Base-by-base conservation (phyloP, 2,113 vertebrate genomes). In the Ranitomeya imitator region DNA sequence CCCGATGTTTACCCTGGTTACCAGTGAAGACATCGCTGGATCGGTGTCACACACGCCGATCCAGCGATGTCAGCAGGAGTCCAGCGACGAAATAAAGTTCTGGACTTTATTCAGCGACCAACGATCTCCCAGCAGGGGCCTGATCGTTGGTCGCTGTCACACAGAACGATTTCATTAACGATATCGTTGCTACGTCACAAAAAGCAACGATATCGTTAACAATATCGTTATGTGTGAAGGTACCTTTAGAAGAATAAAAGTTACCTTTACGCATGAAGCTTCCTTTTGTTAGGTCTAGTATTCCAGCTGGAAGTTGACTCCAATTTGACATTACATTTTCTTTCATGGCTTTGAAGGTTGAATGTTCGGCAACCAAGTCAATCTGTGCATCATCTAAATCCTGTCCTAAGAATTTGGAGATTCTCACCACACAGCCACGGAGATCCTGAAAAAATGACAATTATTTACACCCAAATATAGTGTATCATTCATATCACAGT, bases 321-420 rank as follows among this genome's bases (percentile, higher is more conserved):
- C 94, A 94, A 86, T 92, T 96, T 18, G 93, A 93, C 88, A 92
- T 94, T 0, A 88, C 69, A 83, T 95, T 93, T 16, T 92, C 91
- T 90, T 87, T 90, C 94, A 95, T 95, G 83, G 54, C 37, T 45
- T 45, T 45, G 37, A 45, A 45, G 37, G 37, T 45, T 45, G 37
- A 45, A 45, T 45, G 37, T 45, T 45, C 5, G 92, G 92, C 92
- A 21, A 94, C 88, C 12, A 67, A 81, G 6, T 90, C 67, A 7
- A 94, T 19, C 18, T 78, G 90, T 18, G 65, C 76, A 0, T 93
- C 92, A 57, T 91, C 90, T 59, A 95, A 90, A 26, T 90, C 6
- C 55, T 57, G 55, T 14, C 55, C 55, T 14, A 57, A 57, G 85
- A 95, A 96, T 6, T 0, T 31, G 69, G 91, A 91, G 83, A 95